Conservation (phyloP, 2,113 vertebrate species). For the Indicator maculatus region DNA sequence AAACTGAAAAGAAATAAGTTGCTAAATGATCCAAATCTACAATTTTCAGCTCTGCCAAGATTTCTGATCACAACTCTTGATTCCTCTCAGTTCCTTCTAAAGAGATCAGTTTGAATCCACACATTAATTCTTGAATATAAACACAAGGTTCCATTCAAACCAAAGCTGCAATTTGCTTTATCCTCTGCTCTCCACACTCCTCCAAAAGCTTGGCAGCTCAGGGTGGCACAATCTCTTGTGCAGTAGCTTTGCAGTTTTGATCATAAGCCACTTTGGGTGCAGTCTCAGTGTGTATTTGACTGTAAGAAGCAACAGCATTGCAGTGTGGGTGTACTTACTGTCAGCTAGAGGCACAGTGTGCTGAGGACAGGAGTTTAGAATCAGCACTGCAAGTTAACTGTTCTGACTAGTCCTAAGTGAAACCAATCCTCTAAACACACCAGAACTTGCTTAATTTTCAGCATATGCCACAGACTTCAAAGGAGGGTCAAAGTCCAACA, state of each 20-base stretch:
- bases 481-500: slow-evolving; percentile 45
- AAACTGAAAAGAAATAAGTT: not conserved
- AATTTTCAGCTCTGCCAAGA: not conserved
- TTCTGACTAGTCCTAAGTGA: slow-evolving; percentile 54
- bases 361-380: slow-evolving; percentile 61
- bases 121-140: not conserved
- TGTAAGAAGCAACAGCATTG: not conserved
- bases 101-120: not conserved
- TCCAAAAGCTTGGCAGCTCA: not conserved
- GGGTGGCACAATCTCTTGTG: not conserved
- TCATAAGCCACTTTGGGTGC: not conserved
- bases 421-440: slow-evolving; percentile 58
- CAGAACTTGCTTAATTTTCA: slow-evolving; percentile 61
- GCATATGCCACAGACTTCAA: slow-evolving; percentile 66
- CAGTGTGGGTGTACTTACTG: not conserved
- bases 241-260: not conserved
- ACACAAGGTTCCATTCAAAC: not conserved
- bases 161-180: not conserved
- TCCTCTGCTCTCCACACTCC: not conserved
- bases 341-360: not conserved
- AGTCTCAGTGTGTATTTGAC: not conserved
- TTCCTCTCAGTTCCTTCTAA: not conserved
- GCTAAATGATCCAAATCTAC: not conserved
- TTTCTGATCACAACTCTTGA: not conserved
- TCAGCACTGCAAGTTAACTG: slow-evolving; percentile 25